phyloP scores from a whole-genome alignment of 2,888 invertebrate genomes.

The Andrena dorsata region DNA sequence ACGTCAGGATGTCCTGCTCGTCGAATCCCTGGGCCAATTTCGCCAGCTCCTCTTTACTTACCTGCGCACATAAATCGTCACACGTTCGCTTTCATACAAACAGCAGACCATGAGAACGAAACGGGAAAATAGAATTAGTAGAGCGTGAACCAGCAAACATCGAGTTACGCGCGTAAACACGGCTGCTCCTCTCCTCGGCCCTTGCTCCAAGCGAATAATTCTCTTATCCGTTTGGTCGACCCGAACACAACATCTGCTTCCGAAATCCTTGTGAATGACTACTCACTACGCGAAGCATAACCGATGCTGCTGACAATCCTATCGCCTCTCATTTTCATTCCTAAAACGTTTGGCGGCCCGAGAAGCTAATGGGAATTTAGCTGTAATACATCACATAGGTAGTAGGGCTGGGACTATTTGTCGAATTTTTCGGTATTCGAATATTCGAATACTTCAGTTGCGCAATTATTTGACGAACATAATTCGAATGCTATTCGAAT shows the following conservation, averaged over 20 bases:
- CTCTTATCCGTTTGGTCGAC: not conserved
- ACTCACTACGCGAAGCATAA: no score
- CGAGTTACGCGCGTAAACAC: not conserved
- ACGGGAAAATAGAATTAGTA: slow-evolving; percentile 2
- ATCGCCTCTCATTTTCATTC: no score
- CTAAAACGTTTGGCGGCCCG: no score
- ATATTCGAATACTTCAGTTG: no score
- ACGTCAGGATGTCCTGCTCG: slow-evolving; percentile 95
- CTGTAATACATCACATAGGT: no score
- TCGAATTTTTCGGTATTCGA: no score
- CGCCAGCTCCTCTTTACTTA: slow-evolving; percentile 95
- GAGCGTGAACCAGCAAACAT: slow-evolving; percentile 16
- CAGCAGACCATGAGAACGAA: not conserved
- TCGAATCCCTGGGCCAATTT: slow-evolving; percentile 96
- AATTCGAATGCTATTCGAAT: no score
- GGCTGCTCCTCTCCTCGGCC: not conserved
- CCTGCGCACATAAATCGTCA: slow-evolving; percentile 76
- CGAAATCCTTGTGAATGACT: not conserved
- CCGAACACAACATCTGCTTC: not conserved
- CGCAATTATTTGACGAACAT: no score
- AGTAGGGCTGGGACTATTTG: no score
- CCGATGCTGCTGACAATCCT: no score
- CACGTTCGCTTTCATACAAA: slow-evolving; percentile 13
- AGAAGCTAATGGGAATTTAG: no score
- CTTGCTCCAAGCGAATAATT: not conserved